phyloP scores from a whole-genome alignment of 2,888 invertebrate species.

The Athripsodes cinereus region DNA sequence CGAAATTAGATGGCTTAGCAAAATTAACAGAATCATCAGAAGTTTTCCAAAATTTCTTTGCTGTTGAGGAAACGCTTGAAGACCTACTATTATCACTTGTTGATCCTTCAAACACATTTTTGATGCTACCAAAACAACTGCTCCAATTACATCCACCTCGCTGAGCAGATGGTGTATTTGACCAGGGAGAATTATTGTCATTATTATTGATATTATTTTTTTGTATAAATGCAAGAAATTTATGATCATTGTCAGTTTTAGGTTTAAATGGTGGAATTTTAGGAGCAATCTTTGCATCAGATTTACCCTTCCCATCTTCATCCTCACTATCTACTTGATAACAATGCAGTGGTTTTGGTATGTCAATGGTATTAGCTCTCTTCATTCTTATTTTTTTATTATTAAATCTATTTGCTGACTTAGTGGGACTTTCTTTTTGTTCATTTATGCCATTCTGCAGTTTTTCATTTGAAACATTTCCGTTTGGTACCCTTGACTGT shows the following conservation, averaged over 20 bases:
- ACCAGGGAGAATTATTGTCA: constrained; percentile 27
- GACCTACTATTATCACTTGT: constrained; percentile 34
- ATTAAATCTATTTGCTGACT: constrained; percentile 44
- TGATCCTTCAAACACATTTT: constrained; percentile 69
- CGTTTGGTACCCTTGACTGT: constrained; percentile 2
- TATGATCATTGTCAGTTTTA: constrained; percentile 79
- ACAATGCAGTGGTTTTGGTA: constrained; percentile 64
- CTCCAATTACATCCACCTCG: constrained; percentile 64
- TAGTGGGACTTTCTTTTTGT: background rate
- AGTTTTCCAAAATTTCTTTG: constrained; percentile 57
- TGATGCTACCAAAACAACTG: constrained; percentile 76
- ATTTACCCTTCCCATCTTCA: constrained; percentile 35
- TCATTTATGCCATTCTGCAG: constrained; percentile 6
- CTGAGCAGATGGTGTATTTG: constrained; percentile 28
- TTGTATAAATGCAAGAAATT: constrained; percentile 76
- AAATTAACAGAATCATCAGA: constrained; percentile 46
- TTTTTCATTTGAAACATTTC: constrained; percentile 8
- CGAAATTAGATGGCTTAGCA: constrained; percentile 31
- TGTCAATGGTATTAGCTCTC: constrained; percentile 83
- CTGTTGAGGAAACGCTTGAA: constrained; percentile 47
- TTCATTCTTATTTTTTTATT: constrained; percentile 74
- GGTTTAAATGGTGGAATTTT: constrained; percentile 66
- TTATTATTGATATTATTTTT: constrained; percentile 56
- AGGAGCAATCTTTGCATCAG: constrained; percentile 38
- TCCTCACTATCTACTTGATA: constrained; percentile 45